Conservation (phyloP, 2,888 invertebrate genomes). For the Oxyteleia sp. region DNA sequence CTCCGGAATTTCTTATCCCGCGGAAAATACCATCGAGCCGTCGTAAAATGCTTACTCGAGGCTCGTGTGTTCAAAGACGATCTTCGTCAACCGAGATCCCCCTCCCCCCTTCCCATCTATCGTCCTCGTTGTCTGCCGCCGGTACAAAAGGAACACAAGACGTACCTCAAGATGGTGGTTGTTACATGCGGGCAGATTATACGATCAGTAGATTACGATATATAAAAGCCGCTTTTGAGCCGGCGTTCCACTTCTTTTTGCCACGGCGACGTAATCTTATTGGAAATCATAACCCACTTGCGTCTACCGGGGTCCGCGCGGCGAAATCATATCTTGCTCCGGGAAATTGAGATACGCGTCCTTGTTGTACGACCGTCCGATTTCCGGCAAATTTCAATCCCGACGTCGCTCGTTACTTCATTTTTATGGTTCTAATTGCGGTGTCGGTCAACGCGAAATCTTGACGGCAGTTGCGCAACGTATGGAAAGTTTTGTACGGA, state of each 20-base stretch:
- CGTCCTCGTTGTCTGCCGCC: constrained; percentile 25
- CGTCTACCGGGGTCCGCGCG: constrained; percentile 9
- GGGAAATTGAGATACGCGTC: background rate
- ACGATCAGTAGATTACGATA: constrained; percentile 55
- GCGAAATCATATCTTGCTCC: constrained; percentile 34
- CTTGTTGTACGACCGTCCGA: too few relatives aligned
- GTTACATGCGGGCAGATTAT: constrained; percentile 65
- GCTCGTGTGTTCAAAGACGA: constrained; percentile 68
- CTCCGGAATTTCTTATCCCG: constrained; percentile 73
- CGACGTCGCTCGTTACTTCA: too few relatives aligned
- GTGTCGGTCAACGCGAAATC: too few relatives aligned
- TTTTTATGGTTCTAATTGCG: too few relatives aligned
- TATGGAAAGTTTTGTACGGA: too few relatives aligned
- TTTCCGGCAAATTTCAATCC: too few relatives aligned
- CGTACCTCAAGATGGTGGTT: constrained; percentile 39
- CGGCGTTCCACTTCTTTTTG: constrained; percentile 28
- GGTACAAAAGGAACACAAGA: constrained; percentile 55
- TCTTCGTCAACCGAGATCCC: constrained; percentile 58
- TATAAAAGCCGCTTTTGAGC: constrained; percentile 46
- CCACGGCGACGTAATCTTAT: constrained; percentile 45
- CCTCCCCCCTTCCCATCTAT: constrained; percentile 32
- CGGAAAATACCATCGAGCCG: constrained; percentile 57
- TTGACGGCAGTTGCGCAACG: too few relatives aligned
- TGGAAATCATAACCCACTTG: constrained; percentile 54
- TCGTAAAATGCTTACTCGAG: constrained; percentile 70